phyloP scores from a whole-genome alignment of 2,888 invertebrate genomes.

The Heterodera filipjevi region DNA sequence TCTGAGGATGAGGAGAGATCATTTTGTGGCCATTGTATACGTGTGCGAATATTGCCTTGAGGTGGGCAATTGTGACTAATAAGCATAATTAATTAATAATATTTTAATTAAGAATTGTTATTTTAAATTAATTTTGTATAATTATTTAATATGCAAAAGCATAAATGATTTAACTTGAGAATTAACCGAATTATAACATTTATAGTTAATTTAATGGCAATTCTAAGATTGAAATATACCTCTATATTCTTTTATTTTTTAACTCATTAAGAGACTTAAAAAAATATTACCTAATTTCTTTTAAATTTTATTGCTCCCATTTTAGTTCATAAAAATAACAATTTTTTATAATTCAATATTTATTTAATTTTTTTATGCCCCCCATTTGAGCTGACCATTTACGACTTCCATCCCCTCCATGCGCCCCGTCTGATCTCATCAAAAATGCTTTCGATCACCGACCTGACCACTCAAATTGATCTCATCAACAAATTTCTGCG shows the following conservation, averaged over 20 bases:
- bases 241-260: too few species aligned
- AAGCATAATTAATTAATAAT: neutral
- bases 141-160: too few species aligned
- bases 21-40: neutral
- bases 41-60: neutral
- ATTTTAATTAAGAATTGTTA: too few species aligned
- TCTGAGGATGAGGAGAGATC: neutral
- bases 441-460: neutral
- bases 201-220: too few species aligned
- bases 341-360: neutral
- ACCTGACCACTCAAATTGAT: neutral
- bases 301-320: too few species aligned
- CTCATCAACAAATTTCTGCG: neutral
- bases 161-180: too few species aligned
- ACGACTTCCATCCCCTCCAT: neutral
- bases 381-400: neutral
- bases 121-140: too few species aligned
- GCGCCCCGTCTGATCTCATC: neutral
- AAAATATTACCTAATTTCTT: too few species aligned
- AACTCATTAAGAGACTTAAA: too few species aligned
- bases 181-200: too few species aligned
- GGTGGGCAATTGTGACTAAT: neutral
- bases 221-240: too few species aligned
- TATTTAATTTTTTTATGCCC: neutral
- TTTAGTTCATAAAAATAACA: too few species aligned